phyloP scores from a whole-genome alignment of 2,113 vertebrate genomes.

The Holacanthus passer region DNA sequence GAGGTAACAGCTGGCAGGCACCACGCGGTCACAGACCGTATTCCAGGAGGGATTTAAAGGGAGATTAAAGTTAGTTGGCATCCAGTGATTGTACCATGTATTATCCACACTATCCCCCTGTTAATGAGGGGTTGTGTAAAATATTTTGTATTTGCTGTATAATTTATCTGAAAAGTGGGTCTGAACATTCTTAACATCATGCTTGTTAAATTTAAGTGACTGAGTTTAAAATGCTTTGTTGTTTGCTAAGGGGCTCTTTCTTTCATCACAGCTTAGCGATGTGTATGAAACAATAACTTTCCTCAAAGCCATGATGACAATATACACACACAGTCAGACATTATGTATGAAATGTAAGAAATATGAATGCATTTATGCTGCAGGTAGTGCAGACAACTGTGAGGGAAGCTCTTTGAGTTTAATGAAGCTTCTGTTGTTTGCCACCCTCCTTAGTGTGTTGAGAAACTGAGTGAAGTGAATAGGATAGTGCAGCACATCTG shows the following conservation, averaged over 20 bases:
- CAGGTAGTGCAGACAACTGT: slow-evolving; percentile 31
- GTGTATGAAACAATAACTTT: slow-evolving; percentile 5
- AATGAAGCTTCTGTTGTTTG: slow-evolving; percentile 65
- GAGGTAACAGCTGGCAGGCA: slow-evolving; percentile 42
- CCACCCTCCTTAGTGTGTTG: slow-evolving; percentile 31
- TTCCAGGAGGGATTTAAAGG: slow-evolving; percentile 46
- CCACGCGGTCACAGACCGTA: slow-evolving; percentile 9
- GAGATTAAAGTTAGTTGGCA: slow-evolving; percentile 48
- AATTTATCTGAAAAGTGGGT: slow-evolving; percentile 25
- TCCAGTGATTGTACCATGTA: slow-evolving; percentile 15
- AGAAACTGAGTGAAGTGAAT: slow-evolving; percentile 29
- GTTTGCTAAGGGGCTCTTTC: not conserved
- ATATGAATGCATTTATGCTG: slow-evolving; percentile 28
- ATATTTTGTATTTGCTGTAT: slow-evolving; percentile 18
- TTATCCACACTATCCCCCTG: slow-evolving; percentile 18
- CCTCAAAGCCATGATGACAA: not conserved
- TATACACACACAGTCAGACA: not conserved
- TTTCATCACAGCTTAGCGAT: not conserved
- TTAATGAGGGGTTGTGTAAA: slow-evolving; percentile 31
- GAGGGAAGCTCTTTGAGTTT: slow-evolving; percentile 50
- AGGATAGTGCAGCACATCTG: slow-evolving; percentile 54
- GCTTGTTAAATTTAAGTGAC: slow-evolving; percentile 21
- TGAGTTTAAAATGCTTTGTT: slow-evolving; percentile 1
- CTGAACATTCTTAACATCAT: not conserved
- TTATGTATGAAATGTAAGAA: not conserved